Conservation (phyloP, 2,113 vertebrate species). For the Conger conger region DNA sequence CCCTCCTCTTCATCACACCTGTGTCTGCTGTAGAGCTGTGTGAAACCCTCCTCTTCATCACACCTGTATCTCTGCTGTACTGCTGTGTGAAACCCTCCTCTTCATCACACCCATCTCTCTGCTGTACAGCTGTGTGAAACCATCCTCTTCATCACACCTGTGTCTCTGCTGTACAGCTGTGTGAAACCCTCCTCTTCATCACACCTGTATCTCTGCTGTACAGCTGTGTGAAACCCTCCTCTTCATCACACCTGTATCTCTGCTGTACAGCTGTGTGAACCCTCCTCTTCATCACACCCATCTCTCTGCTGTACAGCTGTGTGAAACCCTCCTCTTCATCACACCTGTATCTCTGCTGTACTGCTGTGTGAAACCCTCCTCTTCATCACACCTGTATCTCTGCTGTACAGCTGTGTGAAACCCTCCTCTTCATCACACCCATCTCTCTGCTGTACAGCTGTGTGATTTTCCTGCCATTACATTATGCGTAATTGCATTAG, state of each 20-base stretch:
- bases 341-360: background rate
- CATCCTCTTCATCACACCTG: background rate
- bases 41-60: background rate
- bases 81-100: background rate
- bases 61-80: background rate
- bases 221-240: background rate
- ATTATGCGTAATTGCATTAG: background rate
- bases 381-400: background rate
- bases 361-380: background rate
- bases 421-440: background rate
- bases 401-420: background rate
- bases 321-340: background rate
- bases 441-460: background rate
- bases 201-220: background rate
- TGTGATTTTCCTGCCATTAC: background rate
- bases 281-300: background rate
- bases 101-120: background rate
- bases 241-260: background rate
- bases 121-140: background rate
- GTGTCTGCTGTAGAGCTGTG: background rate
- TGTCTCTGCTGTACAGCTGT: background rate
- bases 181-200: background rate
- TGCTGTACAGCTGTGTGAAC: background rate
- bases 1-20: background rate
- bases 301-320: background rate